Evolutionary conservation across 2,113 vertebrate species (phyloP).

Genomic region (Formicarius rufipectus): DNA sequence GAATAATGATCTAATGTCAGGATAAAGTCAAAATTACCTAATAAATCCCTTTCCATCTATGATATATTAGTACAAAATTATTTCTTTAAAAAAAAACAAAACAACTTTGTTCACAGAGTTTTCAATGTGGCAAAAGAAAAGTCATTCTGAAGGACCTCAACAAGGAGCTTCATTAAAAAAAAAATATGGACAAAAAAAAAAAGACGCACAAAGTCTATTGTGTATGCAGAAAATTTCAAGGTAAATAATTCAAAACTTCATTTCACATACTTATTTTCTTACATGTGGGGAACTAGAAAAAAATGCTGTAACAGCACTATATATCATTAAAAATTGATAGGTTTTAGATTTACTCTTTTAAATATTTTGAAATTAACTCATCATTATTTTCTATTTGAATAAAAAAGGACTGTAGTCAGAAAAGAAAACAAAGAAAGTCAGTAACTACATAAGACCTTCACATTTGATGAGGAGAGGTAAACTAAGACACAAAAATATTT

Average conservation of each 20-base stretch:
- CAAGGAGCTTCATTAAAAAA: not conserved
- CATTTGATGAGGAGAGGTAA: not conserved
- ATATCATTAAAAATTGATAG: not conserved
- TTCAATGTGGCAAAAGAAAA: not conserved
- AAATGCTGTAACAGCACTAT: not conserved
- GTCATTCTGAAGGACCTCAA: not conserved
- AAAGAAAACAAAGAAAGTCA: not conserved
- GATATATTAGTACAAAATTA: not conserved
- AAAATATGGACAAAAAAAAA: too few relatives aligned
- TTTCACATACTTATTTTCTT: not conserved
- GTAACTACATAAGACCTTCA: not conserved
- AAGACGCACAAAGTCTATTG: fast-evolving
- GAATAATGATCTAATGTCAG: not conserved
- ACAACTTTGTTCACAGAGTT: not conserved
- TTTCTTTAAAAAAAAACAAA: not conserved
- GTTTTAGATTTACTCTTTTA: not conserved
- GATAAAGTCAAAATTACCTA: not conserved
- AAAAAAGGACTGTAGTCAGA: not conserved
- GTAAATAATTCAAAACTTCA: not conserved
- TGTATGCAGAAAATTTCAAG: not conserved
- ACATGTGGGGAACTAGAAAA: not conserved
- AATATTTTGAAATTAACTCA: not conserved
- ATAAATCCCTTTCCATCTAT: not conserved
- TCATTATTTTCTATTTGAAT: not conserved
- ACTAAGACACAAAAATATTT: not conserved